Conservation (phyloP, 2,888 invertebrate species). For the Heliconius ismenius region DNA sequence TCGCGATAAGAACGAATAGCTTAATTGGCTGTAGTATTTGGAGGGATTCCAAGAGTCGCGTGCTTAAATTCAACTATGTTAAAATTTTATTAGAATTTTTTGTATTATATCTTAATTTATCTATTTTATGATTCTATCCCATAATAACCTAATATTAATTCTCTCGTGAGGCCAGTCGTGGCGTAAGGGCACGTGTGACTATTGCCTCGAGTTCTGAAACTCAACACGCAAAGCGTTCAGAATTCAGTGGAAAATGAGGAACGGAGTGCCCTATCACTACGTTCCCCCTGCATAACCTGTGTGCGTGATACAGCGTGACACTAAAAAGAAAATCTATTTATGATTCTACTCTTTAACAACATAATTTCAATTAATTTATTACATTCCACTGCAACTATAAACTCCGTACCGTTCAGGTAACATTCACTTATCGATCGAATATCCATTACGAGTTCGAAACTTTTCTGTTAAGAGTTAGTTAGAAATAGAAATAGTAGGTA, state of each 20-base stretch:
- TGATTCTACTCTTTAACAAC: too few relatives aligned
- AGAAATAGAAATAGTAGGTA: conserved; percentile 45
- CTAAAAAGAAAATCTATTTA: too few relatives aligned
- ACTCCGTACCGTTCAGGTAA: conserved; percentile 21
- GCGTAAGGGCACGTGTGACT: too few relatives aligned
- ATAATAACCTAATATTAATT: not conserved
- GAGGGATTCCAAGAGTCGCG: not conserved
- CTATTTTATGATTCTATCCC: too few relatives aligned
- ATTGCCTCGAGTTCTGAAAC: too few relatives aligned
- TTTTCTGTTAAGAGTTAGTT: conserved; percentile 59
- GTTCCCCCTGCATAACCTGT: too few relatives aligned
- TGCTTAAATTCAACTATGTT: not conserved
- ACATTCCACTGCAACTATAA: not conserved
- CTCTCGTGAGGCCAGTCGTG: too few relatives aligned
- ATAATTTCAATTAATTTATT: not conserved
- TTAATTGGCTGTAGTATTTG: not conserved
- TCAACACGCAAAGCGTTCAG: too few relatives aligned
- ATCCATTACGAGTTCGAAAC: conserved; percentile 51
- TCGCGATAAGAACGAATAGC: not conserved
- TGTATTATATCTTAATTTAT: too few relatives aligned
- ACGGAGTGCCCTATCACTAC: too few relatives aligned
- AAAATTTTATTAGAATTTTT: not conserved
- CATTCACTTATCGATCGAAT: conserved; percentile 43
- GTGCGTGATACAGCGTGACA: too few relatives aligned
- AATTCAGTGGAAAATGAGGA: too few relatives aligned